Base-by-base conservation (phyloP, 2,888 invertebrate genomes). In the Oxyteleia sp. region DNA sequence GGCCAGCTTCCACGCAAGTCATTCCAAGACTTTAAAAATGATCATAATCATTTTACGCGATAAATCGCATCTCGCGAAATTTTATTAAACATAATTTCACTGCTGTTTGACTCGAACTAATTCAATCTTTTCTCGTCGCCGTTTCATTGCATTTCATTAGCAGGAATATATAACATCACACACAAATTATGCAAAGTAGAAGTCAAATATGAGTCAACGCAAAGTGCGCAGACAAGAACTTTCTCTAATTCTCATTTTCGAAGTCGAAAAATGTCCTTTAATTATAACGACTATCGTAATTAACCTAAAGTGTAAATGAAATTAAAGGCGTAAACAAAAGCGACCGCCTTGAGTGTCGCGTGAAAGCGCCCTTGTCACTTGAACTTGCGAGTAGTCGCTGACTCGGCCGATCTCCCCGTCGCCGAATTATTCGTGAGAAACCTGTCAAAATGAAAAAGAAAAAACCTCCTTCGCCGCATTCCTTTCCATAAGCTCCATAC, bases 321-420 rank as follows among this genome's bases (percentile, higher is more conserved):
- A 68, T 81, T 74, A 53, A 69, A 61, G 38, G 29, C 47, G 43
- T 29, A 55, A 32, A 43, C 55, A 68, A 75, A 68, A 59, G 59
- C 45, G 61, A 49, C 20, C 43, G 63, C 66, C 75, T 72, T 41
- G 74, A 47, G 75, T 71, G 84, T 59, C 85, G 68, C 84, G 90
- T 89, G 91, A 92, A 91, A 91, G 91, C 88, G 92, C 90, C 92
- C 92, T 92, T 92, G 92, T 86, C 87, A 87, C 88, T 90, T 92
- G 92, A 92, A 92, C 92, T 92, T 92, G 91, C 38, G 49, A 59
- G 47, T 68, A 57, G 59, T 72, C 82, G 47, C 61, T 51, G 55
- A 47, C 45, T 32, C 26, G 18, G 38, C 29, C 55, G 71, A 53
- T 79, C 74, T 29, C 29, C 29, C 38, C n/a, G n/a, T n/a, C n/a